A percentile compares a stretch with the other conserved stretches of the same genome.
These are phyloP conservation scores for Odontomachus brunneus DNA, from an alignment of 1,140 invertebrate species.

Conservation along the genomic window DNA sequence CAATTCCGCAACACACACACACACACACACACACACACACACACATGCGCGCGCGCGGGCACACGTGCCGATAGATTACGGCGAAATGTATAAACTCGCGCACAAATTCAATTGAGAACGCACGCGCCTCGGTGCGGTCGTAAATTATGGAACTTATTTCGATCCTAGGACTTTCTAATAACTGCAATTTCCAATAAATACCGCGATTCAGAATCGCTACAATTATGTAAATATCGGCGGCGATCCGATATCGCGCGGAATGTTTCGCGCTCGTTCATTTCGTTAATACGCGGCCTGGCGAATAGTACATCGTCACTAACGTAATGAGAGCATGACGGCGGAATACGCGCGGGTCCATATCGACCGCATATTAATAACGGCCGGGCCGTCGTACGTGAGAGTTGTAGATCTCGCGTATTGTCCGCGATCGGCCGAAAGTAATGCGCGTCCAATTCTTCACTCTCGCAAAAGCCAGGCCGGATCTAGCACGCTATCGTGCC, in stretches of 20 bases:
- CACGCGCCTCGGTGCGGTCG: too few relatives aligned
- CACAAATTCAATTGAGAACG: not conserved
- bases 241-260: constrained; percentile 8
- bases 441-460: constrained; percentile 28
- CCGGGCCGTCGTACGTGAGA: constrained; percentile 37
- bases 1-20: too few relatives aligned
- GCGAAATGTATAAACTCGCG: not conserved
- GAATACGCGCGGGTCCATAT: constrained; percentile 58
- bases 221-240: constrained; percentile 55
- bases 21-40: too few relatives aligned
- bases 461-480: constrained; percentile 19
- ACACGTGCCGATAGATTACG: not conserved
- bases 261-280: constrained; percentile 69
- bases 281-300: constrained; percentile 72
- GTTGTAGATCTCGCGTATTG: constrained; percentile 64
- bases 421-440: constrained; percentile 55
- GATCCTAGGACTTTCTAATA: constrained; percentile 24
- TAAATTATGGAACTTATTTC: constrained; percentile 5
- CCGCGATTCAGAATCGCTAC: constrained; percentile 17
- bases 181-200: constrained; percentile 40
- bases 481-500: constrained; percentile 8
- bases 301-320: constrained; percentile 70
- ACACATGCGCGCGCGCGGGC: too few relatives aligned
- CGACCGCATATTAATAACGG: constrained; percentile 65
- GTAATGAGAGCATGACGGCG: constrained; percentile 37